Base-by-base conservation (phyloP, 2,888 invertebrate species). In the Polydrusus tereticollis region DNA sequence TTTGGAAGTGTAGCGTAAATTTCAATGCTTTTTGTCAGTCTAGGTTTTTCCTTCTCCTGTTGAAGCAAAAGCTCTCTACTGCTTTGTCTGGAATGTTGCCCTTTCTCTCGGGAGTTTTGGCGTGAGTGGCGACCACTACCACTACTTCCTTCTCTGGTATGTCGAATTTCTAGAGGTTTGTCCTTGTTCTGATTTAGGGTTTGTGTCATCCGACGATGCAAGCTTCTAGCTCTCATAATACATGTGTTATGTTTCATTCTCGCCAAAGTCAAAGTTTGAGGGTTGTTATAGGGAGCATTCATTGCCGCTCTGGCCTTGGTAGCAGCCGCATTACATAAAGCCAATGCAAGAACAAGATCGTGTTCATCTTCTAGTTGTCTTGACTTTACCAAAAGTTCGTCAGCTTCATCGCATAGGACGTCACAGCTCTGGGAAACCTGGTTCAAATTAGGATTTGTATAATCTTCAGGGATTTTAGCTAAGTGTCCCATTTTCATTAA, bases 191-290 rank as follows among this genome's bases (percentile, higher is more conserved):
- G 90, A 75, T 90, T 91, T 12, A 76, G 77, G 47, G 74, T 77
- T 71, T 82, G 82, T 0, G 93, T 88, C 84, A 95, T 92, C 75
- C 94, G 88, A 16, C 95, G 89, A 80, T 96, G 95, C 18, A 97
- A 88, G 81, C 94, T 94, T 64, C 96, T 89, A 0, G 95, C 93
- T 64, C 96, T 89, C 94, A 97, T 95, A 0, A 97, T 93, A 82
- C 97, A 97, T 4, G 96, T 94, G 80, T 96, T 97, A 85, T 97
- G 96, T 83, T 96, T 97, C 94, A 96, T 96, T 81, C 95, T 89
- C 1, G 97, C 97, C 77, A 94, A 92, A 0, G 95, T 94, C 85
- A 96, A 92, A 1, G 95, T 95, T 79, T 96, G 95, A 0, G 95
- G 94, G 84, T 96, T 95, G 82, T 95, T 95, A 80, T 96, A 96